Evolutionary conservation across 2,888 invertebrate genomes (phyloP).

Genomic region (Harpalus rubripes): DNA sequence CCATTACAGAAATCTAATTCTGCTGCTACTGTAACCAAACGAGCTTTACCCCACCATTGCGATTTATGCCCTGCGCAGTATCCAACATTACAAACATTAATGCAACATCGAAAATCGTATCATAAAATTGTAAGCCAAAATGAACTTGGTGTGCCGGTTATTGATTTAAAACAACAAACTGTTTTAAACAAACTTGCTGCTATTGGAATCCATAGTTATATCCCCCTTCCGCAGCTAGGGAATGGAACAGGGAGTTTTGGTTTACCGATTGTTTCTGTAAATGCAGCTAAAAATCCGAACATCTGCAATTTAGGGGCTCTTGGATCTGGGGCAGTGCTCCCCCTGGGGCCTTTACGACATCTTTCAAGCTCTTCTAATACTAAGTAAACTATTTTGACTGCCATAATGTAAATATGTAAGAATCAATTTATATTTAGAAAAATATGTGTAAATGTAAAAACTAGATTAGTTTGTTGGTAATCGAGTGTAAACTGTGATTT

Average conservation of each 20-base stretch:
- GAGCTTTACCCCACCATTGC: conserved; percentile 80
- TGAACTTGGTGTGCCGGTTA: conserved; percentile 86
- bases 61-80: conserved; percentile 87
- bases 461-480: conserved; percentile 16
- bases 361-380: conserved; percentile 74
- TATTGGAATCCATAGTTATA: conserved; percentile 87
- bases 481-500: conserved; percentile 41
- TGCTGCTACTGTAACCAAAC: conserved; percentile 78
- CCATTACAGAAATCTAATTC: conserved; percentile 76
- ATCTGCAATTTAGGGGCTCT: conserved; percentile 82
- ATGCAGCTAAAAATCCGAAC: conserved; percentile 81
- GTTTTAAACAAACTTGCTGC: conserved; percentile 82
- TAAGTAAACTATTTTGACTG: conserved; percentile 29
- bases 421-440: not conserved
- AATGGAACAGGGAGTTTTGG: conserved; percentile 82
- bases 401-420: conserved; percentile 38
- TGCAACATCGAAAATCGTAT: conserved; percentile 83
- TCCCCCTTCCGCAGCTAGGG: conserved; percentile 83
- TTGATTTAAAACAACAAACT: conserved; percentile 85
- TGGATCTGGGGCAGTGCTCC: conserved; percentile 85
- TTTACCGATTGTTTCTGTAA: conserved; percentile 85
- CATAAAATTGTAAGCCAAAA: conserved; percentile 80
- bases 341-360: conserved; percentile 85
- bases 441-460: not conserved
- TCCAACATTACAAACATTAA: conserved; percentile 81